phyloP scores from a whole-genome alignment of 2,113 vertebrate genomes.

The Caloenas nicobarica region DNA sequence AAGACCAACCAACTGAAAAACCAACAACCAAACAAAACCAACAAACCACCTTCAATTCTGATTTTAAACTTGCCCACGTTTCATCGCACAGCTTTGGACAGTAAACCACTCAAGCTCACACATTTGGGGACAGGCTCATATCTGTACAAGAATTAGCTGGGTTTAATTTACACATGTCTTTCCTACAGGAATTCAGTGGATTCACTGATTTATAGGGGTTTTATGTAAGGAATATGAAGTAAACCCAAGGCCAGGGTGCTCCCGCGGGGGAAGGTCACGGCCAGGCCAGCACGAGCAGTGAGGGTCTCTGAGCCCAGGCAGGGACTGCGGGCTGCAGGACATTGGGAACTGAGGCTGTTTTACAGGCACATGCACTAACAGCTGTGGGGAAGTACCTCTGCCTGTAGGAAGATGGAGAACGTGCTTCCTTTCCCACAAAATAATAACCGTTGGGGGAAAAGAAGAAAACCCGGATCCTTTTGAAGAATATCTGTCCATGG shows the following conservation, averaged over 20 bases:
- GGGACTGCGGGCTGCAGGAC: neutral
- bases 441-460: neutral
- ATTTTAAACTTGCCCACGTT: neutral
- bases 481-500: neutral
- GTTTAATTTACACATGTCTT: neutral
- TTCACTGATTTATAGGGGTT: neutral
- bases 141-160: neutral
- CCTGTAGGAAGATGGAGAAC: neutral
- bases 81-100: neutral
- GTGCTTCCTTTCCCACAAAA: neutral
- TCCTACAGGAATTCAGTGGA: neutral
- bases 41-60: neutral
- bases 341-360: too few relatives aligned
- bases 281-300: neutral
- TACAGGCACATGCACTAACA: accelerated
- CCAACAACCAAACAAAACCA: too few relatives aligned
- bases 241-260: neutral
- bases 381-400: neutral
- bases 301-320: neutral
- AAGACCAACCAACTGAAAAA: too few relatives aligned
- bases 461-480: neutral
- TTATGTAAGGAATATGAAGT: neutral
- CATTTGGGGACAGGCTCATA: neutral
- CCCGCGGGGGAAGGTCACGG: accelerated
- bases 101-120: neutral